Conservation (phyloP, 2,113 vertebrate species). For the Cyanoliseus patagonus region DNA sequence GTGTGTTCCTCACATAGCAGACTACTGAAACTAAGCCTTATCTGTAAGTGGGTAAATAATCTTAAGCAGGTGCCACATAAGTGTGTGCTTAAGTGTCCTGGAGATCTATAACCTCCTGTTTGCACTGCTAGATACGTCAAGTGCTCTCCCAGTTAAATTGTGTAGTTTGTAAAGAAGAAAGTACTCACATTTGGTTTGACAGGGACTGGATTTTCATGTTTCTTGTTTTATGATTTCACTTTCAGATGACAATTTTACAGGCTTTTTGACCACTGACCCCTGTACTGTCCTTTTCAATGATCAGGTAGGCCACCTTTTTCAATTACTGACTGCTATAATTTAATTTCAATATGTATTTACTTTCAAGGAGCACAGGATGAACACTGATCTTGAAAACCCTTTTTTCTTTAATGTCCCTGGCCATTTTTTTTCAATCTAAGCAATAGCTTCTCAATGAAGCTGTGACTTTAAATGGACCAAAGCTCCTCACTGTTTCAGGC, state of each 20-base stretch:
- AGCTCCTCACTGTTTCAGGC: not conserved
- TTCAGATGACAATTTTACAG: not conserved
- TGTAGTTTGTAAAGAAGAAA: not conserved
- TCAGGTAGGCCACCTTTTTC: not conserved
- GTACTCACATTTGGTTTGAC: not conserved
- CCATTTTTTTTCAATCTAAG: not conserved
- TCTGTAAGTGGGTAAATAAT: not conserved
- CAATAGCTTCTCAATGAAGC: not conserved
- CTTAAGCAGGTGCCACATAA: not conserved
- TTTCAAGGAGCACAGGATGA: not conserved
- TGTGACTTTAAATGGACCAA: not conserved
- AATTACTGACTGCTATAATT: not conserved
- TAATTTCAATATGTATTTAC: not conserved
- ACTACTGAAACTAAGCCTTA: not conserved
- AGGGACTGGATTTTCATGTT: not conserved
- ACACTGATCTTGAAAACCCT: not conserved
- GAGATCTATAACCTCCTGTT: not conserved
- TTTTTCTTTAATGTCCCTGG: not conserved
- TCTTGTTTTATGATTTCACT: not conserved
- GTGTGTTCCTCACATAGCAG: not conserved
- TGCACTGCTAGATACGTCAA: accelerated
- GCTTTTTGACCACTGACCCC: not conserved
- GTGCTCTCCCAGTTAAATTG: no score
- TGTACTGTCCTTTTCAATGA: not conserved
- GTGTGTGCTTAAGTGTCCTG: not conserved